phyloP scores from a whole-genome alignment of 2,113 vertebrate genomes.

The Leuciscus idus region DNA sequence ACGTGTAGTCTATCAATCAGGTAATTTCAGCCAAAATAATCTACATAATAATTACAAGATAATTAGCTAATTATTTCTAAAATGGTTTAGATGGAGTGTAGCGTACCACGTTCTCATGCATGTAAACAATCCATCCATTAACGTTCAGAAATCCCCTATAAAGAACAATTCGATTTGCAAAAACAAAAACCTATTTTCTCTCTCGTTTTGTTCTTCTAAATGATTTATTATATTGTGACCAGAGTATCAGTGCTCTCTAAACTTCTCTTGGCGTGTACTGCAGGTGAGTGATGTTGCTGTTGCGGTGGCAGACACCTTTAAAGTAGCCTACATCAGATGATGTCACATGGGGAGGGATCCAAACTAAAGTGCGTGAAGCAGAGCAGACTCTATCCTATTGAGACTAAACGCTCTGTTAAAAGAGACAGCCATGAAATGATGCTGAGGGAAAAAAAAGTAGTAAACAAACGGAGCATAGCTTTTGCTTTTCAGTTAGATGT shows the following conservation, averaged over 20 bases:
- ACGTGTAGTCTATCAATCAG: background rate
- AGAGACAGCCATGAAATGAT: conserved; percentile 35
- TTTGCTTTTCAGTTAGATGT: conserved; percentile 29
- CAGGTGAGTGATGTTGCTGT: conserved; percentile 28
- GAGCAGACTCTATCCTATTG: conserved; percentile 31
- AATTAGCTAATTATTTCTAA: background rate
- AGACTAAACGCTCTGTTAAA: conserved; percentile 28
- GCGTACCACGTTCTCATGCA: background rate
- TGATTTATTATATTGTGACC: background rate
- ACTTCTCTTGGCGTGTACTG: background rate
- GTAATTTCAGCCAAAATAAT: background rate
- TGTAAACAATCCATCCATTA: background rate
- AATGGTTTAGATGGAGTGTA: background rate
- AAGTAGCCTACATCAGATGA: conserved; percentile 44
- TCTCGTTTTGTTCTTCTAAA: background rate
- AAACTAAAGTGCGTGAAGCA: conserved; percentile 23
- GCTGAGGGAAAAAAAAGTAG: conserved; percentile 7
- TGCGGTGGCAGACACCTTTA: conserved; percentile 2
- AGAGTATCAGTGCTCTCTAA: background rate
- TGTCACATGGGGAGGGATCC: conserved; percentile 54
- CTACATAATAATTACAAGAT: background rate
- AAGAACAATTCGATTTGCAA: background rate
- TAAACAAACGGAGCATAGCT: conserved; percentile 35
- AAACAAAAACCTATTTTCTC: background rate
- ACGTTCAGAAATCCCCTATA: background rate